phyloP scores from a whole-genome alignment of 2,113 vertebrate genomes.

The Aix galericulata region DNA sequence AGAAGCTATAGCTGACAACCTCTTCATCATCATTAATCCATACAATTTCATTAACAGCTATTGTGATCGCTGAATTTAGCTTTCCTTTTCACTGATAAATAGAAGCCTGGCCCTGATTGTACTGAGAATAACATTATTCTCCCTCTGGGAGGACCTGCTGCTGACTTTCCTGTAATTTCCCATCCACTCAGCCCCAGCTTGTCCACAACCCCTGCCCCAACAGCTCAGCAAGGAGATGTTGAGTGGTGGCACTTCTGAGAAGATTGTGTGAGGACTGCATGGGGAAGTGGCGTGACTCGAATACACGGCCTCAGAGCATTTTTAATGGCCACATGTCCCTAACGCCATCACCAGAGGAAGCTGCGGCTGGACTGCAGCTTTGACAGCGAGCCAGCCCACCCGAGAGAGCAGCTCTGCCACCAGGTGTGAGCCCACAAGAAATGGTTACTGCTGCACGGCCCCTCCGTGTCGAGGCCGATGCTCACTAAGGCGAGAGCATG shows the following conservation, averaged over 20 bases:
- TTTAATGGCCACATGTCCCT: background rate
- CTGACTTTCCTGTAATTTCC: background rate
- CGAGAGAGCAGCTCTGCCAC: fast-evolving
- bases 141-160: background rate
- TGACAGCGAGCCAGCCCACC: background rate
- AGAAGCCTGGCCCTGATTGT: background rate
- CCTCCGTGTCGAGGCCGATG: background rate
- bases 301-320: background rate
- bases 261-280: background rate
- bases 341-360: background rate
- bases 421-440: fast-evolving
- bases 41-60: background rate
- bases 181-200: background rate
- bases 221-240: background rate
- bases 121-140: background rate
- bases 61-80: background rate
- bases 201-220: background rate
- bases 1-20: background rate
- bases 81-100: background rate
- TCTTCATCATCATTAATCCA: background rate
- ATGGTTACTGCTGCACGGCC: background rate
- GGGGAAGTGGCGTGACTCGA: background rate
- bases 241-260: background rate
- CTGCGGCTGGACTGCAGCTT: background rate
- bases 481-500: background rate